Base-by-base conservation (phyloP, 2,888 invertebrate species). In the Cordilura impudica region DNA sequence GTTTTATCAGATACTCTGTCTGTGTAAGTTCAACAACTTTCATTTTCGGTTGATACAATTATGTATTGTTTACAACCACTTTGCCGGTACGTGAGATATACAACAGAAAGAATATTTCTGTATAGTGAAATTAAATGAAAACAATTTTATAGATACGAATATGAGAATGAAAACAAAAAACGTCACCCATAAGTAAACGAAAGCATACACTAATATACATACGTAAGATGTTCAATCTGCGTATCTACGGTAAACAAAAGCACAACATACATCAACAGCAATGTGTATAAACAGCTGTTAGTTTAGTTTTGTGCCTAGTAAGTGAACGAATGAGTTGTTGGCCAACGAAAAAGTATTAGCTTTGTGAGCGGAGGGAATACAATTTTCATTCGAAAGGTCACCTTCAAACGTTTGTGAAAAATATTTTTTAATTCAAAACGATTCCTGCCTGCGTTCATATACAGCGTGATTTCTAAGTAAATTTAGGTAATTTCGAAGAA, bases 341-440 rank as follows among this genome's bases (percentile, higher is more conserved):
- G 65, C 29, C 49, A 61, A 60, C 69, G 51, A 43, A 43, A 51
- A 65, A 72, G 67, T 73, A 26, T 60, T 73, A 29, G 61, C 29
- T 39, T 49, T 70, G 31, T 21, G 18, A 65, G 65, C 19, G 43
- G 71, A 58, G 61, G 70, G 54, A 79, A 74, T 60, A 79, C 29
- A 49, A 69, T 74, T 54, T 73, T 69, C 73, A 73, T 69, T 63
- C 56, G 53, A 80, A 78, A 82, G 82, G 82, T 82, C 82, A 82
- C 82, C 82, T 82, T 82, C 81, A 81, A 79, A 72, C 71, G 47
- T 79, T 66, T 56, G 58, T 63, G 58, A 78, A 70, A 70, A 61
- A 77, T 61, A 66, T 53, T 45, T 75, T 79, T 67, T 49, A n/a
- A 75, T 35, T 79, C 31, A 79, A 79, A 79, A 67, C 79, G 75